Base-by-base conservation (phyloP, 2,797 vertebrate species). In the Xyrichtys novacula region DNA sequence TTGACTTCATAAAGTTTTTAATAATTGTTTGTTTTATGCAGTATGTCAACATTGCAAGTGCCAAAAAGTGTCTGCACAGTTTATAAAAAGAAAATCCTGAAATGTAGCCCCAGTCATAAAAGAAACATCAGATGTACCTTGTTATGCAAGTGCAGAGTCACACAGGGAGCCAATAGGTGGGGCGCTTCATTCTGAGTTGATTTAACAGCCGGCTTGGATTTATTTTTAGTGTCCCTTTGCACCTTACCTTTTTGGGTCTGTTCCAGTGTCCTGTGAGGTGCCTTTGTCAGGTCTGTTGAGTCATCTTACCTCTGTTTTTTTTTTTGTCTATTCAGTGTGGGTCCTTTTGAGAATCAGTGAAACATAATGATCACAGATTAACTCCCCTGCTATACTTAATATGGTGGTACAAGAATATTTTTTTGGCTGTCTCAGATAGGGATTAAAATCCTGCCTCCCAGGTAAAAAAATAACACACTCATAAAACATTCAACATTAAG, bases 1-100 rank as follows among this genome's bases (percentile, higher is more conserved):
- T 15, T 28, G 0, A 36, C 36, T 55, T 52, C 1, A 32, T 5
- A 48, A n/a, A 44, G 20, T 61, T 39, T 22, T 46, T 22, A 28
- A 36, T 36, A 53, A 48, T 47, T 49, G 17, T 63, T 65, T 34
- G n/a, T n/a, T n/a, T 25, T 55, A 3, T 39, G 17, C 8, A 54
- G 19, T 19, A 7, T 61, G 32, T 63, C 31, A 55, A 19, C 39
- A 20, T 36, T 36, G 17, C 40, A 34, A 20, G 10, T 39, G 43
- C 6, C 17, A 53, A 43, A 7, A 44, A 7, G 16, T 8, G 39
- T 56, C 31, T 2, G n/a, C 46, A 11, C 25, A 6, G 9, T 50
- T 5, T 1, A 10, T 63, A 48, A 73, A 57, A 70, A 16, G 9
- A 20, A 20, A 42, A 5, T 17, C 19, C 25, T 19, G 28, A 20